Evolutionary conservation across 2,888 invertebrate genomes (phyloP), one percentile per base, ranked within the genome.

Genomic region (Pristionchus entomophagus): DNA sequence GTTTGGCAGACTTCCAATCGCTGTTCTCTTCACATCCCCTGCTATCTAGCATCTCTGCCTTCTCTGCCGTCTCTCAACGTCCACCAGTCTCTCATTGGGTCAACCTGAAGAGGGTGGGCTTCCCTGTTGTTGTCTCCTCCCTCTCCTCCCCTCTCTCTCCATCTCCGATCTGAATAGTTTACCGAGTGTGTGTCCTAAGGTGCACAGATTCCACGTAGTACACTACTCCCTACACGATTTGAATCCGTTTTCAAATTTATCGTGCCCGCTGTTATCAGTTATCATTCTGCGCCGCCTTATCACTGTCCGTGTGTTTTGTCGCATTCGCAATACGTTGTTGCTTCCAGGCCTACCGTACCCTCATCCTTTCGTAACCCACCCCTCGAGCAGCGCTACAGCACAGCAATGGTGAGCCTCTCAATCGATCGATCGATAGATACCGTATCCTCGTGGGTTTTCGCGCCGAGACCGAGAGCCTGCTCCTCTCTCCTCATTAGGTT

Each of bases 401-500:
- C 38, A n/a, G 26, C 19, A 2, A 73, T 73, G 73, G 73, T 73
- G n/a, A 73, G 73, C n/a, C n/a, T n/a, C n/a, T n/a, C n/a, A n/a
- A 2, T 2, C 14, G 1, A 41, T 73, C 73, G 73, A 32, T 62
- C 19, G 62, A 62, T 17, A 6, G 69, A 19, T 38, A 73, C 22
- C 10, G 73, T n/a, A n/a, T 73, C n/a, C 38, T 2, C 1, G 4
- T n/a, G n/a, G 65, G 32, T 49, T 78, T 29, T 29, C 51, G 26
- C 29, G 14, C 17, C 26, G 29, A 29, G 45, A 22, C 26, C 45
- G 51, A 49, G 45, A 49, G n/a, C n/a, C n/a, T n/a, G n/a, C n/a
- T 17, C 45, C 45, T 35, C 41, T 59, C 59, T 22, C 41, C 77
- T 45, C 41, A 41, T 77, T 41, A 77, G 41, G 41, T 77, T 45